Base-by-base conservation (phyloP, 2,113 vertebrate genomes). In the Catharus bicknelli region DNA sequence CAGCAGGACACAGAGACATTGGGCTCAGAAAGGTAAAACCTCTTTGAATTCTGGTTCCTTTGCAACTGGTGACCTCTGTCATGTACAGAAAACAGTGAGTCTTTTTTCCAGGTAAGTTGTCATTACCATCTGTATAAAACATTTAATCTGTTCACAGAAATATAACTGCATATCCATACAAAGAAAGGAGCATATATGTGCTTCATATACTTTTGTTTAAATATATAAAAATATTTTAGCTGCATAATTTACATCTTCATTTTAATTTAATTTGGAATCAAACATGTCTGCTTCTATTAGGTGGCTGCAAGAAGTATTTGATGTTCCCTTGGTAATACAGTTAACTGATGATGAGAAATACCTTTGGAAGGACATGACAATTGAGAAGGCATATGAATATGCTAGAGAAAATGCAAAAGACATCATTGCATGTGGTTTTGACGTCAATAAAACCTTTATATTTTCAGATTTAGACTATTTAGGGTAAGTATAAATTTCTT, bases 311-410 rank as follows among this genome's bases (percentile, higher is more conserved):
- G 99, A 99, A 45, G 98, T 98, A 30, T 99, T 99, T 78, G 97
- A 99, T 36, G 98, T 99, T 53, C 99, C 99, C 4, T 94, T 99
- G 96, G 98, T 99, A 79, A 97, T 99, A 95, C 99, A 99, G 96
- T 81, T 99, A 97, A 99, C 99, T 0, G 99, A 99, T 27, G 99
- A 99, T 62, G 99, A 99, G 97, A 99, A 99, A 83, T 99, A 99
- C 90, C 98, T 99, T 92, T 99, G 99, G 99, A 99, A 99, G 92
- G 99, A 99, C 89, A 97, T 99, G 79, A 98, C 98, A 16, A 50
- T 98, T 80, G 99, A 99, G 38, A 98, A 99, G 53, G 98, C 99
- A 23, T 90, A 99, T 23, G 97, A 97, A 34, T 99, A 98, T 18
- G 96, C 99, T 2, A 86, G 96, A 86, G 99, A 99, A 96, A 99